A percentile compares a stretch with the other conserved stretches of the same genome.
phyloP scores from a whole-genome alignment of 1,140 invertebrate species.

The Acyrthosiphon pisum region DNA sequence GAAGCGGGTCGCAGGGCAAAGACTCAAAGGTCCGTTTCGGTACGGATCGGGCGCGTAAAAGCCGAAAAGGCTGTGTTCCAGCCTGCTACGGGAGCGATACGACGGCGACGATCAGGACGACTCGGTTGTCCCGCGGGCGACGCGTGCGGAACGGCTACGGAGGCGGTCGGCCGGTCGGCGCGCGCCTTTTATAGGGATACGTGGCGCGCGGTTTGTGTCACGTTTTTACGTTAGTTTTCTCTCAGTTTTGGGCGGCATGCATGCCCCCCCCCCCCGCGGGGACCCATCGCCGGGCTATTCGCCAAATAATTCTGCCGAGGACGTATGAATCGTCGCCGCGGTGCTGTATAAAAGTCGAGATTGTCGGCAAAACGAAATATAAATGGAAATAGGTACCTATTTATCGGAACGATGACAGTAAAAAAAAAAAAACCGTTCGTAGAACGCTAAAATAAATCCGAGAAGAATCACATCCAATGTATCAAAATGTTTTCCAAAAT shows the following conservation, averaged over 20 bases:
- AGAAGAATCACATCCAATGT: no score
- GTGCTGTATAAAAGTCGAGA: no score
- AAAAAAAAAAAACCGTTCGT: no score
- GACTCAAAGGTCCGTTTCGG: neutral
- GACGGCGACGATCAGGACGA: neutral
- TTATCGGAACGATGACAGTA: no score
- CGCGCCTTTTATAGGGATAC: constrained; percentile 23
- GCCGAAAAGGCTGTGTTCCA: neutral
- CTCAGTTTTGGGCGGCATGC: neutral
- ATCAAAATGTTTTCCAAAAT: no score
- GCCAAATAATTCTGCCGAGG: no score
- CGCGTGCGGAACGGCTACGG: constrained; percentile 40
- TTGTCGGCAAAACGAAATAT: no score
- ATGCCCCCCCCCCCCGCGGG: neutral
- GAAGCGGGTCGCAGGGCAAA: neutral
- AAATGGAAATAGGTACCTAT: no score
- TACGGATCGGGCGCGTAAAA: neutral
- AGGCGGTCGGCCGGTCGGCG: constrained; percentile 10
- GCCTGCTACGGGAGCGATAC: neutral
- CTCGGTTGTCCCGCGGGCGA: neutral
- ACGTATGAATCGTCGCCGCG: no score
- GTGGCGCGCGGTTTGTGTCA: neutral
- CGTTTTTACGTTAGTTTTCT: neutral
- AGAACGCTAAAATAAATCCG: no score
- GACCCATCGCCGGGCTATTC: neutral